Evolutionary conservation across 2,888 invertebrate genomes (phyloP).

Genomic region (Ligdia adustata): DNA sequence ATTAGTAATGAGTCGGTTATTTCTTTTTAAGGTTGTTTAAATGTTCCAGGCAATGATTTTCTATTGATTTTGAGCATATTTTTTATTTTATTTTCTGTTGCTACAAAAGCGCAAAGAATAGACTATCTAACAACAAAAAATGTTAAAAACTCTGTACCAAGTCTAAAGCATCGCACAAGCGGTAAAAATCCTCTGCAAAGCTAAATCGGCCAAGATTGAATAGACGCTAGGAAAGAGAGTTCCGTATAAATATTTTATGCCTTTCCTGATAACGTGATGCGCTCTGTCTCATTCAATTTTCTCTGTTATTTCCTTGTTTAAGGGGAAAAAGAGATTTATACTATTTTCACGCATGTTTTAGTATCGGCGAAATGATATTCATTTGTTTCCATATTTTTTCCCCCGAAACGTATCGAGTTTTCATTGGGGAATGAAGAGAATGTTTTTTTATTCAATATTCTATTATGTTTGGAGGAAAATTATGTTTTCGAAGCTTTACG

Average conservation of each 20-base stretch:
- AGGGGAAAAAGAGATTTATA: slow-evolving; percentile 33
- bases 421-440: slow-evolving; percentile 8
- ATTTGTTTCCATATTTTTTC: slow-evolving; percentile 26
- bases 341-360: slow-evolving; percentile 31
- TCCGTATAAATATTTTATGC: slow-evolving; percentile 52
- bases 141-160: slow-evolving; percentile 32
- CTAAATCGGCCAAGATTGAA: slow-evolving; percentile 25
- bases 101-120: too few species aligned
- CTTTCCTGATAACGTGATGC: slow-evolving; percentile 39
- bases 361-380: slow-evolving; percentile 29
- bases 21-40: too few species aligned
- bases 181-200: slow-evolving; percentile 45
- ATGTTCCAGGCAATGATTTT: too few species aligned
- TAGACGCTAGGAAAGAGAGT: slow-evolving; percentile 28
- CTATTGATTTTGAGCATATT: too few species aligned
- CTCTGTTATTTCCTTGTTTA: slow-evolving; percentile 34
- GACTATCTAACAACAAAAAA: slow-evolving; percentile 53
- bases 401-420: slow-evolving; percentile 13
- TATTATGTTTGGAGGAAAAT: slow-evolving; percentile 10
- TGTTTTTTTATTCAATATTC: slow-evolving; percentile 8
- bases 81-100: too few species aligned
- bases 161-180: slow-evolving; percentile 42
- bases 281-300: slow-evolving; percentile 36
- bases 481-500: not conserved
- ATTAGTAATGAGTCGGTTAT: too few species aligned